Base-by-base conservation (phyloP, 2,113 vertebrate species). In the Vulpes ferrilata region DNA sequence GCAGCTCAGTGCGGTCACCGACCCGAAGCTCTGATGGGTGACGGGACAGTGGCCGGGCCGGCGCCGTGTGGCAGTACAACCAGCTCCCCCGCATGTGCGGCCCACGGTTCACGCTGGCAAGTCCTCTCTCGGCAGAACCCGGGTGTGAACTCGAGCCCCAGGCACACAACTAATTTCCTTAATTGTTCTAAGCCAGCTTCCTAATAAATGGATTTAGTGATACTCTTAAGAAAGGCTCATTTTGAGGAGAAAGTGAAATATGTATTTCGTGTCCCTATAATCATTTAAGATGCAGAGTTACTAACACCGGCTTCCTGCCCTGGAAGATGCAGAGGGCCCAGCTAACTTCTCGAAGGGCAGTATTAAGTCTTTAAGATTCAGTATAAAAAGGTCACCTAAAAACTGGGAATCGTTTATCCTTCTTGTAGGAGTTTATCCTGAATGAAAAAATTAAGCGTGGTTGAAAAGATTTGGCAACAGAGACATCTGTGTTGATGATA, bases 321-420 rank as follows among this genome's bases (percentile, higher is more conserved):
- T 0, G 20, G 22, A 7, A 11, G 23, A 12, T 1, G 5, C 3
- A 15, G 48, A 2, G 5, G 30, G 25, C 12, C 64, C 1, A 17
- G 3, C n/a, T 5, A 43, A 13, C 6, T 32, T 76, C 35, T 74
- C 25, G 48, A 30, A 88, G 64, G 64, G 73, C 13, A 25, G 19
- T 35, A 35, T 30, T 12, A 22, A 19, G 5, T 53, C 17, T 17
- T n/a, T 51, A 20, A 57, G n/a, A 15, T 71, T 62, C 60, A 23
- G 11, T 7, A 25, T 65, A 35, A 74, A 79, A 84, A 25, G 25
- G 22, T 62, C 22, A 67, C 38, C 51, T 76, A 55, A 38, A 59
- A 82, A 76, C 32, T 2, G 11, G 22, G 10, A 71, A 25, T 83
- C 57, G 2, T 81, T 48, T 53, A 43, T 60, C 32, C 15, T 73